Conservation (phyloP, 2,888 invertebrate genomes). For the Phengaris alcon region DNA sequence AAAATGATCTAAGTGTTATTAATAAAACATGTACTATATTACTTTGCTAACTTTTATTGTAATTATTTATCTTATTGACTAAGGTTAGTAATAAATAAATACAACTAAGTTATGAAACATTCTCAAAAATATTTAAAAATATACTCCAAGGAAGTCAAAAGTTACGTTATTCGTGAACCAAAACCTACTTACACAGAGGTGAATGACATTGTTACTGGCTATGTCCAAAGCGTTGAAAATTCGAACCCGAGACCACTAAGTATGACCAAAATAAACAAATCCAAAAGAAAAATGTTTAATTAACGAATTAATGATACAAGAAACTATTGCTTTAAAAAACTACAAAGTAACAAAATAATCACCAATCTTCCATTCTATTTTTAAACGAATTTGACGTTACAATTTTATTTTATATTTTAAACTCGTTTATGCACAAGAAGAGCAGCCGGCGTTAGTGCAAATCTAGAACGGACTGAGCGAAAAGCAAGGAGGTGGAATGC, state of each 20-base stretch:
- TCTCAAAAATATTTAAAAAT: background rate
- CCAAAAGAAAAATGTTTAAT: conserved; percentile 36
- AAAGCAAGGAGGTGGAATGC: conserved; percentile 31
- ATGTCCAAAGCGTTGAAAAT: conserved; percentile 41
- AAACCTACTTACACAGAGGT: conserved; percentile 71
- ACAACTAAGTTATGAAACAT: background rate
- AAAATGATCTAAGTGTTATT: background rate
- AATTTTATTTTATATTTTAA: conserved; percentile 15
- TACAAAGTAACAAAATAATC: conserved; percentile 35
- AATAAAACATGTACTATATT: background rate
- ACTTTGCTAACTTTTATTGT: background rate
- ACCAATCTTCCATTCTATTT: conserved; percentile 31
- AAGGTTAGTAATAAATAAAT: background rate
- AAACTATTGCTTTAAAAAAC: conserved; percentile 16
- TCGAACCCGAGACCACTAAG: conserved; percentile 46
- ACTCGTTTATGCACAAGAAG: conserved; percentile 19
- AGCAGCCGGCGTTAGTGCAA: conserved; percentile 61
- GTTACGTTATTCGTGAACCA: conserved; percentile 34
- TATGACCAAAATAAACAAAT: conserved; percentile 55
- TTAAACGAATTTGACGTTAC: conserved; percentile 13
- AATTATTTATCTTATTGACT: background rate
- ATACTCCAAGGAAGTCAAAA: background rate
- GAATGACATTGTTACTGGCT: conserved; percentile 64
- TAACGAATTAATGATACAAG: conserved; percentile 1
- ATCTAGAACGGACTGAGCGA: conserved; percentile 61